Evolutionary conservation across 2,888 invertebrate species (phyloP).

Genomic region (Callinectes sapidus): DNA sequence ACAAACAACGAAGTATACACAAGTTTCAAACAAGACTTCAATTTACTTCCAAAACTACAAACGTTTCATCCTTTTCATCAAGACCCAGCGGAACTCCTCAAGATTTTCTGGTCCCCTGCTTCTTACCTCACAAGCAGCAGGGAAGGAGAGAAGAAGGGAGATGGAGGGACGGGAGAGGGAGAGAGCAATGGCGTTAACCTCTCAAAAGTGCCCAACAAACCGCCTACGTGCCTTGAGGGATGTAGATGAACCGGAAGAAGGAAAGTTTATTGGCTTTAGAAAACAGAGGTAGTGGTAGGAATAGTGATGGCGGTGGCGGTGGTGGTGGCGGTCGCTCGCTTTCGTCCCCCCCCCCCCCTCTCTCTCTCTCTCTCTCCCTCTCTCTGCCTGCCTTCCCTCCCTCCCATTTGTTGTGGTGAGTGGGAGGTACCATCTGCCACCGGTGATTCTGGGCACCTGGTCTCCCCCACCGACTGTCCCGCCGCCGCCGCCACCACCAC

Average conservation of each 20-base stretch:
- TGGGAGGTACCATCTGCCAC: constrained; percentile 35
- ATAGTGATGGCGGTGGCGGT: background rate
- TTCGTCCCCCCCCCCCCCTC: constrained; percentile 8
- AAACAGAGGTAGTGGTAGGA: background rate
- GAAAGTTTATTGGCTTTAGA: background rate
- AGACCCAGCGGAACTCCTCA: background rate
- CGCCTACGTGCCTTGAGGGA: background rate
- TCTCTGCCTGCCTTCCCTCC: constrained; percentile 23
- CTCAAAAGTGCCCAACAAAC: background rate
- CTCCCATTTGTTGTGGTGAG: constrained; percentile 33
- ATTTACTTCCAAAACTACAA: background rate
- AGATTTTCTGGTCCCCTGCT: background rate
- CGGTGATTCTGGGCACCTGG: constrained; percentile 35
- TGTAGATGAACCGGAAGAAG: background rate
- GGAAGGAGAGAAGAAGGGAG: background rate
- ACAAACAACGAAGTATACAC: background rate
- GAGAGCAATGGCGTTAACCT: no score
- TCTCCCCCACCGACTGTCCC: background rate
- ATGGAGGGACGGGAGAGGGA: no score
- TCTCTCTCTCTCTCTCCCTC: background rate
- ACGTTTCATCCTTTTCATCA: background rate
- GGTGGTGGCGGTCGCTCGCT: background rate
- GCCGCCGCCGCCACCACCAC: background rate
- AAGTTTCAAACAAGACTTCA: background rate
- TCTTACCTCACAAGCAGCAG: background rate